phyloP scores from a whole-genome alignment of 1,140 invertebrate species.

The Drosophila insularis region DNA sequence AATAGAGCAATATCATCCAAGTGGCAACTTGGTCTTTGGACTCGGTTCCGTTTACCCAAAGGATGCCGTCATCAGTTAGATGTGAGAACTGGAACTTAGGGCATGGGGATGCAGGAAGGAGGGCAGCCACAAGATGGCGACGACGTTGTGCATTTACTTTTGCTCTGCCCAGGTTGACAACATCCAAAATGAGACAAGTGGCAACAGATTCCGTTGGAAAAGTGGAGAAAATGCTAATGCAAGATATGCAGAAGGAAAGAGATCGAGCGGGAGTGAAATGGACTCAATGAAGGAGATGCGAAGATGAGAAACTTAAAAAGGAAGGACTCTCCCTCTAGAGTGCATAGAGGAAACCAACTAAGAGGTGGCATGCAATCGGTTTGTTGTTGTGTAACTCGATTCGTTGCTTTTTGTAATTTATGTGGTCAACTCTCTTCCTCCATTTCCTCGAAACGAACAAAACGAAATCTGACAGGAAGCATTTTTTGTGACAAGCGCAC shows the following conservation, averaged over 20 bases:
- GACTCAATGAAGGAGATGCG: conserved; percentile 9
- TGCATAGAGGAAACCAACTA: neutral
- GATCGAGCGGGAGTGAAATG: neutral
- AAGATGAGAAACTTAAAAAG: conserved; percentile 15
- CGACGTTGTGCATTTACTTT: conserved; percentile 53
- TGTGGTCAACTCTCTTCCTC: conserved; percentile 51
- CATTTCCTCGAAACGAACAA: conserved; percentile 16
- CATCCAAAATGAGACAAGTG: conserved; percentile 65
- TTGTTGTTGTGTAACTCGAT: conserved; percentile 57
- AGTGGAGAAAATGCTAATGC: conserved; percentile 54
- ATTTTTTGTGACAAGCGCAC: conserved; percentile 76
- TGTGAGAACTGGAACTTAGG: neutral
- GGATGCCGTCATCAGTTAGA: conserved; percentile 3
- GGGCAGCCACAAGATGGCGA: conserved; percentile 38
- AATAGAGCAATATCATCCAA: conserved; percentile 50
- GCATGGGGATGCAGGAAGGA: neutral
- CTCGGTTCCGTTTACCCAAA: neutral
- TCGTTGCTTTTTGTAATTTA: conserved; percentile 66
- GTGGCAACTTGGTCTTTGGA: conserved; percentile 37
- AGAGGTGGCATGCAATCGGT: conserved; percentile 40
- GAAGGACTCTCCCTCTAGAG: neutral
- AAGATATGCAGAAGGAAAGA: conserved; percentile 17
- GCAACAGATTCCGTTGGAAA: conserved; percentile 48
- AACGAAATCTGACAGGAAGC: conserved; percentile 69
- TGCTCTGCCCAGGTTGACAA: conserved; percentile 46